Percentiles rank a stretch among this genome's conserved stretches.
These are phyloP conservation scores for Hycleus phaleratus DNA, from an alignment of 1,140 invertebrate species.

Conservation along the genomic window DNA sequence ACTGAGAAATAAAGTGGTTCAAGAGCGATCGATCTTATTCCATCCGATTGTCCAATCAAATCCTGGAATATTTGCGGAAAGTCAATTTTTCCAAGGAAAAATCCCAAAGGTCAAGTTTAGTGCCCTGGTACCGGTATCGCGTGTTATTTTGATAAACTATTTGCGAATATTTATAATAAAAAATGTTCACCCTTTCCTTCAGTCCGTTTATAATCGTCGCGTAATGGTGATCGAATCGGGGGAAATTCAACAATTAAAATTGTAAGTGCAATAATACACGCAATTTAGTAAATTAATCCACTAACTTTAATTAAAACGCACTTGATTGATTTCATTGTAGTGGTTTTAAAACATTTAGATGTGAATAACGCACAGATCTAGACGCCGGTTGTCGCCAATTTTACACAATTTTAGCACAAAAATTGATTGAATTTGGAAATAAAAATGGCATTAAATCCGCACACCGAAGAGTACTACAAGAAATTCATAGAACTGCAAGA, in stretches of 20 bases:
- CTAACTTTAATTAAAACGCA: neutral
- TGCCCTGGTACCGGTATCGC: slow-evolving; percentile 24
- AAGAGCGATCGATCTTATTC: too few species aligned
- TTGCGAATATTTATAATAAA: slow-evolving; percentile 2
- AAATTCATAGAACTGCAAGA: slow-evolving; percentile 37
- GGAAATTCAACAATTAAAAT: neutral
- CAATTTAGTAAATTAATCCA: too few species aligned
- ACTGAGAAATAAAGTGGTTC: too few species aligned
- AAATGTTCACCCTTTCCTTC: neutral
- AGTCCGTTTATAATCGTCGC: neutral
- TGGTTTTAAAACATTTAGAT: neutral
- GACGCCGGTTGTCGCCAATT: neutral
- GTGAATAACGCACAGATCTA: neutral
- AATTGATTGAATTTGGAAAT: neutral
- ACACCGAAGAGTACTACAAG: slow-evolving; percentile 34
- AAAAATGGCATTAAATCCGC: slow-evolving; percentile 5
- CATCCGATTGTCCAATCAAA: too few species aligned
- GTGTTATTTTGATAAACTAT: slow-evolving; percentile 17
- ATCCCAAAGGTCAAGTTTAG: slow-evolving; percentile 23
- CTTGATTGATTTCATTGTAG: neutral
- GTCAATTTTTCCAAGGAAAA: too few species aligned
- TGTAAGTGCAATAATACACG: neutral
- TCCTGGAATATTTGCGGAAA: too few species aligned
- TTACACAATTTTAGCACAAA: neutral
- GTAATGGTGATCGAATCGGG: neutral